Evolutionary conservation across 1,140 invertebrate species (phyloP).

Genomic region (Venustaconcha ellipsiformis): DNA sequence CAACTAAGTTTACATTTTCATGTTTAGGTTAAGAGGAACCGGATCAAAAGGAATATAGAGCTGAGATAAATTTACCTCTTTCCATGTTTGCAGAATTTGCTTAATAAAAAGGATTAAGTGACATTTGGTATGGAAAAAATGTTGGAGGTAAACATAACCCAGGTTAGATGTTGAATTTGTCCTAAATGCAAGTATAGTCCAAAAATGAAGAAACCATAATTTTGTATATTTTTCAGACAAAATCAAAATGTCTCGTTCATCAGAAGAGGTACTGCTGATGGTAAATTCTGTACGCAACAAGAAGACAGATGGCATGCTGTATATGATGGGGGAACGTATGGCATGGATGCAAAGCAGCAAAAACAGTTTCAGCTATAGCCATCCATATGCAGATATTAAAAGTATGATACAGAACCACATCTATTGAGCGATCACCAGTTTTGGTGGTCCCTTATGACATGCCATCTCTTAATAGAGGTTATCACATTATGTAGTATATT

Average conservation of each 20-base stretch:
- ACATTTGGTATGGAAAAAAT: no score
- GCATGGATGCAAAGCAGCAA: constrained; percentile 94
- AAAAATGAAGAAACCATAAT: not conserved
- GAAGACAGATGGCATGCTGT: constrained; percentile 95
- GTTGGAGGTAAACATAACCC: no score
- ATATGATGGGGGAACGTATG: constrained; percentile 94
- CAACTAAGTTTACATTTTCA: no score
- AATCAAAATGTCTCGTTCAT: constrained; percentile 33
- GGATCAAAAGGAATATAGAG: no score
- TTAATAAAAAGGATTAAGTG: no score
- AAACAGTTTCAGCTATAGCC: constrained; percentile 91
- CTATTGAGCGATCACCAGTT: not conserved
- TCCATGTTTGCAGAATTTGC: no score
- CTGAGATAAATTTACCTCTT: no score
- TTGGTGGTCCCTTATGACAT: not conserved
- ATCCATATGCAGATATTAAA: constrained; percentile 97
- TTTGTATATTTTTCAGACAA: not conserved
- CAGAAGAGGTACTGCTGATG: constrained; percentile 93
- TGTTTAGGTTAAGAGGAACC: no score
- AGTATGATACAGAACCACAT: constrained; percentile 72
- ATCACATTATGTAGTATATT: no score
- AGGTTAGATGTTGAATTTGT: no score
- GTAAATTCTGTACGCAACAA: constrained; percentile 93
- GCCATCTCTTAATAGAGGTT: no score
- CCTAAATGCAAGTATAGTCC: no score